Conservation (phyloP, 1,140 invertebrate genomes). For the Saxidomus purpurata region DNA sequence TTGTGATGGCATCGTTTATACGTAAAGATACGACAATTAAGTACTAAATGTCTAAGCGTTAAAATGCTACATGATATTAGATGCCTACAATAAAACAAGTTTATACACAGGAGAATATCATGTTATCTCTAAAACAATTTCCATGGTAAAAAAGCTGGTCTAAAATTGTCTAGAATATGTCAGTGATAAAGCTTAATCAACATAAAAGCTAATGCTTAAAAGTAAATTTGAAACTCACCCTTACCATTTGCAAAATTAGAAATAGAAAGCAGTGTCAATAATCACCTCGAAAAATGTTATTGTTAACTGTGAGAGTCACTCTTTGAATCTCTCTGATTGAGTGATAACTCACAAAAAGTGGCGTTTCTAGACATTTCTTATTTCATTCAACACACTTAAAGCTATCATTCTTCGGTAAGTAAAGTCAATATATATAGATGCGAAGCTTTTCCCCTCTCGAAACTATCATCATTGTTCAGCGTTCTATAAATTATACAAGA, state of each 20-base stretch:
- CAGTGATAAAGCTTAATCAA: conserved; percentile 44
- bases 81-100: conserved; percentile 35
- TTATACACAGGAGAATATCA: conserved; percentile 39
- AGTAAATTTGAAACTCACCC: conserved; percentile 37
- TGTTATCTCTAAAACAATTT: conserved; percentile 37
- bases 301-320: neutral
- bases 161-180: conserved; percentile 24
- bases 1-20: neutral
- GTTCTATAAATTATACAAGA: too few relatives aligned
- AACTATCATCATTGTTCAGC: too few relatives aligned
- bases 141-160: conserved; percentile 14
- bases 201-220: conserved; percentile 64
- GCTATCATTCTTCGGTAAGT: too few relatives aligned
- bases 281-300: neutral
- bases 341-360: neutral
- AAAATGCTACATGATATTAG: conserved; percentile 21
- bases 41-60: conserved; percentile 34
- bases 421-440: too few relatives aligned
- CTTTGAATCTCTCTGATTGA: conserved; percentile 15
- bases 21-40: conserved; percentile 39
- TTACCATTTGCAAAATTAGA: conserved; percentile 36
- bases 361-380: neutral
- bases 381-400: too few relatives aligned
- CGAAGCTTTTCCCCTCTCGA: too few relatives aligned
- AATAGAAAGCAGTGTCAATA: conserved; percentile 22